Percentiles rank a stretch among this genome's conserved stretches.
Conservation (phyloP, 2,888 invertebrate species). For the Heliconius cydno region DNA sequence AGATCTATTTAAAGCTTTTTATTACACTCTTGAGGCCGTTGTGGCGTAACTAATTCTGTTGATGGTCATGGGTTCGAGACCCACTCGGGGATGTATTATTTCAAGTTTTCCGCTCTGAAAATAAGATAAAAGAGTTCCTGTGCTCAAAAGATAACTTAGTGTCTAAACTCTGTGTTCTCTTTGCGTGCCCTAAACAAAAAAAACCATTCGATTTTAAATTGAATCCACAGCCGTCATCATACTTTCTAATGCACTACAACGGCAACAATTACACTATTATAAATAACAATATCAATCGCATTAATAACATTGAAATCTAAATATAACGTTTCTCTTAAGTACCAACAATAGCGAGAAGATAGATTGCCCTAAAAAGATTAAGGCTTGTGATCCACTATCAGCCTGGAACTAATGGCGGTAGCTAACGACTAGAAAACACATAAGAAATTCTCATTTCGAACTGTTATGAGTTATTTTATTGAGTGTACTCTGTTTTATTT, state of each 20-base stretch:
- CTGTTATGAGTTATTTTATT: not conserved
- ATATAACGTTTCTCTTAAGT: slow-evolving; percentile 7
- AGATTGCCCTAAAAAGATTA: slow-evolving; percentile 43
- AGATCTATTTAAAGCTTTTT: not conserved
- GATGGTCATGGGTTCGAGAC: not conserved
- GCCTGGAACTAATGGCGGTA: slow-evolving; percentile 36
- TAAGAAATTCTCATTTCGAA: not conserved
- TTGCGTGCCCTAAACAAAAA: not conserved
- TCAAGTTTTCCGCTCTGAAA: no score
- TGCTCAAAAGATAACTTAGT: no score
- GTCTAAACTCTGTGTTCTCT: not conserved
- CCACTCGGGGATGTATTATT: not conserved
- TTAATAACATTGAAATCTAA: slow-evolving; percentile 11
- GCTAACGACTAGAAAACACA: slow-evolving; percentile 35
- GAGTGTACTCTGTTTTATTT: not conserved
- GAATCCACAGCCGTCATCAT: not conserved
- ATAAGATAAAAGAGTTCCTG: no score
- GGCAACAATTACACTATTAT: not conserved
- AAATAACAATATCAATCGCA: slow-evolving; percentile 16
- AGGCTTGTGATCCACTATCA: slow-evolving; percentile 36
- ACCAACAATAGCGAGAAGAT: slow-evolving; percentile 42
- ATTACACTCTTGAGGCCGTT: not conserved
- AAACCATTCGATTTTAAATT: not conserved
- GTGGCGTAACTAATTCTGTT: not conserved
- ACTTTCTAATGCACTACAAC: not conserved